phyloP scores from a whole-genome alignment of 1,140 invertebrate genomes.

The Pseudomyrmex concolor region DNA sequence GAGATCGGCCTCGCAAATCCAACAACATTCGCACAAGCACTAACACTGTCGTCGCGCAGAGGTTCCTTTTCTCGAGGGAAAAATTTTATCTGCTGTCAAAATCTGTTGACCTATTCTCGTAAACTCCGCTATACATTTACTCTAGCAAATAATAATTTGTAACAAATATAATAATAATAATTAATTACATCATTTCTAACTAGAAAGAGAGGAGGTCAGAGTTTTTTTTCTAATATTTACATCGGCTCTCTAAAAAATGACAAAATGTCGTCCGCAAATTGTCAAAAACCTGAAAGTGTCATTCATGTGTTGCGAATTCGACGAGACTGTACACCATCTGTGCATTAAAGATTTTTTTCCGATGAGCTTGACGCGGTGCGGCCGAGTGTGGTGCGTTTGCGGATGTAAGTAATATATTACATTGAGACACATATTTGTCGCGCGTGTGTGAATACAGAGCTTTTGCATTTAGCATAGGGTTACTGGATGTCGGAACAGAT shows the following conservation, averaged over 20 bases:
- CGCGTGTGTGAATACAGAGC: conserved; percentile 44
- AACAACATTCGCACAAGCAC: background rate
- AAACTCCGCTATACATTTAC: too few relatives aligned
- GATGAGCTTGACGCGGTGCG: background rate
- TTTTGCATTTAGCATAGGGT: conserved; percentile 60
- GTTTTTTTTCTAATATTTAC: too few relatives aligned
- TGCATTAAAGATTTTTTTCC: background rate
- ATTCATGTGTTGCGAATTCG: background rate
- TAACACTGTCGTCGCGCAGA: background rate
- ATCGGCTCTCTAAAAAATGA: too few relatives aligned
- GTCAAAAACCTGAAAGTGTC: too few relatives aligned
- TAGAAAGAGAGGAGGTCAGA: too few relatives aligned
- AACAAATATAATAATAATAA: too few relatives aligned
- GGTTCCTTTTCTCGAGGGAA: background rate
- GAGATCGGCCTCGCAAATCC: conserved; percentile 38
- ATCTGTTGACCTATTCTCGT: too few relatives aligned
- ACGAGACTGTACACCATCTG: background rate
- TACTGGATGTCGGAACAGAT: conserved; percentile 63
- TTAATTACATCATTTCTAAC: too few relatives aligned
- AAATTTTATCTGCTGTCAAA: background rate
- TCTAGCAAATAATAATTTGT: too few relatives aligned
- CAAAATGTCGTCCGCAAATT: too few relatives aligned
- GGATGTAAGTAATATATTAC: background rate
- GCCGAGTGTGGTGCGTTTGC: conserved; percentile 11
- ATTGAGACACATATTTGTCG: conserved; percentile 32